phyloP scores from a whole-genome alignment of 2,888 invertebrate species.

The Eilema caniola region DNA sequence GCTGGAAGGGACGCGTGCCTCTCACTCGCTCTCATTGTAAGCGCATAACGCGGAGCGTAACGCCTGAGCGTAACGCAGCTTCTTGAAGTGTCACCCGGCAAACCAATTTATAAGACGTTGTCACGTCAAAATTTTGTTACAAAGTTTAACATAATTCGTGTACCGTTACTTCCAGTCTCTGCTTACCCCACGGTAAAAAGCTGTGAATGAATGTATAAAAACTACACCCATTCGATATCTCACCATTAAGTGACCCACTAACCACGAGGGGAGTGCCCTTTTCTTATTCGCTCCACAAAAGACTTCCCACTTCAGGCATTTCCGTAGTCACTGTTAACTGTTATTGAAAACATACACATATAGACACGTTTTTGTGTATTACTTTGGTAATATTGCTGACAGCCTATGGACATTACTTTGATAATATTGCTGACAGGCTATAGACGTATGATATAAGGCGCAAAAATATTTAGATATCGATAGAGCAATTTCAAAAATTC shows the following conservation, averaged over 20 bases:
- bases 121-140: no score
- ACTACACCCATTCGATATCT: neutral
- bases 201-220: neutral
- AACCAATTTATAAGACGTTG: no score
- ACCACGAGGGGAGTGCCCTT: neutral
- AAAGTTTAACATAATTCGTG: no score
- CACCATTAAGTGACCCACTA: neutral
- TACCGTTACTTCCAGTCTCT: neutral
- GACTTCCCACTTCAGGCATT: neutral
- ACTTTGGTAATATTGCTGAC: neutral
- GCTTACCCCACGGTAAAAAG: neutral
- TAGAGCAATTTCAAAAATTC: no score
- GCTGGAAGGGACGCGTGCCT: no score
- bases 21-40: no score
- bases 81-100: no score
- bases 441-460: no score
- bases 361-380: neutral
- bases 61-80: no score
- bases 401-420: neutral
- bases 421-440: neutral
- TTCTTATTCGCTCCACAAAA: neutral
- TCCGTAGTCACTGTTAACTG: neutral
- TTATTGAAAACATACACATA: neutral
- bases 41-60: no score
- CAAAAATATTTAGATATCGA: no score